A percentile compares a stretch with the other conserved stretches of the same genome.
These are phyloP conservation scores for Brachyistius frenatus DNA, from an alignment of 2,113 vertebrate species.

Conservation along the genomic window DNA sequence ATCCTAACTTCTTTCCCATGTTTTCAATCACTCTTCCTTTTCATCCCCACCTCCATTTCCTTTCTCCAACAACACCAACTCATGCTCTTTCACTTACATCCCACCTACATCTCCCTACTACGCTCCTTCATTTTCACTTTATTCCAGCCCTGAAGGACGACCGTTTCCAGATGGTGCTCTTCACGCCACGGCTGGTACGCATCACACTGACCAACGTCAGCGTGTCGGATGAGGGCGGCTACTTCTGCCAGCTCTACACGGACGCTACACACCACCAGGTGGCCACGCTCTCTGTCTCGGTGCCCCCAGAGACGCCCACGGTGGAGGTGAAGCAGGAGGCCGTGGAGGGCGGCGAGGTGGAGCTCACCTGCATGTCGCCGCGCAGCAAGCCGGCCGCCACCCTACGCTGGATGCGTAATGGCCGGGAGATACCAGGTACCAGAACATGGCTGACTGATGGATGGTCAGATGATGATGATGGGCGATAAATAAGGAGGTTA, in stretches of 20 bases:
- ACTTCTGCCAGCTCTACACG: conserved; percentile 95
- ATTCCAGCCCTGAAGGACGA: conserved; percentile 91
- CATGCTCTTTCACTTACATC: background rate
- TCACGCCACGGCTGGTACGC: conserved; percentile 88
- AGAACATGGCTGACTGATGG: conserved; percentile 23
- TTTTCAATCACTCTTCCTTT: background rate
- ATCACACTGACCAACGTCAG: conserved; percentile 90
- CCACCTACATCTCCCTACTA: background rate
- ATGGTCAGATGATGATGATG: conserved; percentile 24
- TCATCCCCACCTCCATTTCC: background rate
- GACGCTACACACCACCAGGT: conserved; percentile 94
- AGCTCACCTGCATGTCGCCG: conserved; percentile 88
- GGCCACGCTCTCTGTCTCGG: conserved; percentile 90
- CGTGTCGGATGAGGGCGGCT: conserved; percentile 91
- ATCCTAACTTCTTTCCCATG: background rate
- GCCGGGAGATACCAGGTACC: conserved; percentile 88
- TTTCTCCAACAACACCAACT: conserved; percentile 10
- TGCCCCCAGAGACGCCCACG: conserved; percentile 88
- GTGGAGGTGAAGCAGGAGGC: conserved; percentile 91
- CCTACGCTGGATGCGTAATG: conserved; percentile 89
- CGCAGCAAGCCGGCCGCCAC: conserved; percentile 89
- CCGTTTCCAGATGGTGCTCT: conserved; percentile 92
- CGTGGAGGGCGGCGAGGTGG: conserved; percentile 90
- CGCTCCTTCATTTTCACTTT: background rate
- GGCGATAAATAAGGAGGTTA: conserved; percentile 48